phyloP scores from a whole-genome alignment of 2,113 vertebrate genomes.

The Dolichallabes microphthalmus region DNA sequence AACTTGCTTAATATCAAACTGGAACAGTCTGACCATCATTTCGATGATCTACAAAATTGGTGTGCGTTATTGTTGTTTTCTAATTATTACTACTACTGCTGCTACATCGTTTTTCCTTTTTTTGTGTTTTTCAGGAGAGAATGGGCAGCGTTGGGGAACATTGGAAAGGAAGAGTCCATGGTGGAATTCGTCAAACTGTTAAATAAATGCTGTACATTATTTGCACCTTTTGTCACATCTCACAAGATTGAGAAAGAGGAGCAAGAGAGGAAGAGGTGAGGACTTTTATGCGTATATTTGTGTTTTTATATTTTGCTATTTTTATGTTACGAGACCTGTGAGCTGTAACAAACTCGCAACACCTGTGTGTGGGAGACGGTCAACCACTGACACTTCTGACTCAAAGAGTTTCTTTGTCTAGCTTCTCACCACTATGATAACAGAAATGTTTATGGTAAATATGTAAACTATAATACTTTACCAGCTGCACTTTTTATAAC shows the following conservation, averaged over 20 bases:
- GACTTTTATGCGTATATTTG: neutral
- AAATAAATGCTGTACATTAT: conserved; percentile 91
- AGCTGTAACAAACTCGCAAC: neutral
- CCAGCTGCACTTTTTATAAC: neutral
- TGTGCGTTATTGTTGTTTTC: no score
- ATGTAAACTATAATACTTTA: neutral
- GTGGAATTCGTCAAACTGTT: conserved; percentile 91
- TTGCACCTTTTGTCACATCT: conserved; percentile 89
- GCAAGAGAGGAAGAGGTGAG: conserved; percentile 92
- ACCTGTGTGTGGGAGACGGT: neutral
- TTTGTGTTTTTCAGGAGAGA: conserved; percentile 79
- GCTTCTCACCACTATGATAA: neutral
- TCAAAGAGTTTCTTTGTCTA: neutral
- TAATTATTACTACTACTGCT: neutral
- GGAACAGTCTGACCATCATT: neutral
- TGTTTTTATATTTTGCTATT: neutral
- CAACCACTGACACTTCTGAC: neutral
- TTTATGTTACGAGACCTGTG: neutral
- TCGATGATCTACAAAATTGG: no score
- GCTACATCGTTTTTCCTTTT: neutral
- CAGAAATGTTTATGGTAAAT: neutral
- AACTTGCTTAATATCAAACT: neutral
- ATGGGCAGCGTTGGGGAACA: conserved; percentile 89
- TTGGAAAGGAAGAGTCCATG: conserved; percentile 92
- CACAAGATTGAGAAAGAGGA: conserved; percentile 98